A percentile compares a stretch with the other conserved stretches of the same genome.
Conservation (phyloP, 2,113 vertebrate genomes). For the Aplodontia rufa region DNA sequence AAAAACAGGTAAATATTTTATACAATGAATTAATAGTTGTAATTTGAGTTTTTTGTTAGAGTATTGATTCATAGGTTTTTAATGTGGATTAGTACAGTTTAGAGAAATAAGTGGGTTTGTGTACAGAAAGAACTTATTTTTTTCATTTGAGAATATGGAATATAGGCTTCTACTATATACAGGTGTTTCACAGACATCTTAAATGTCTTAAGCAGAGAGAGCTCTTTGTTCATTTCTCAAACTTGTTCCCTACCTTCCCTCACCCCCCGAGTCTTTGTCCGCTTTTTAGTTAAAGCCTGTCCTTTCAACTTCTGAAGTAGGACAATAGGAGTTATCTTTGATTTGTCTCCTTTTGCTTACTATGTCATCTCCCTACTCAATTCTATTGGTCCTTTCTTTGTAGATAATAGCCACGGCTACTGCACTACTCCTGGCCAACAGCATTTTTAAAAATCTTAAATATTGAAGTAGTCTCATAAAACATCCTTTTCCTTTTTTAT, state of each 20-base stretch:
- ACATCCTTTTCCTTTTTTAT: neutral
- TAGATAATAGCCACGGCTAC: neutral
- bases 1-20: neutral
- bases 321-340: neutral
- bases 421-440: neutral
- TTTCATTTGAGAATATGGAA: neutral
- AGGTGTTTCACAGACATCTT: neutral
- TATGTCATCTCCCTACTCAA: neutral
- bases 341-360: neutral
- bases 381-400: neutral
- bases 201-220: neutral
- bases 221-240: neutral
- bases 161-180: neutral
- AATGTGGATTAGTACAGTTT: neutral
- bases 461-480: conserved; percentile 23
- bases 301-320: neutral
- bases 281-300: neutral
- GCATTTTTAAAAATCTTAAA: neutral
- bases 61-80: neutral
- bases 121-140: neutral
- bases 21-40: neutral
- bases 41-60: conserved; percentile 4
- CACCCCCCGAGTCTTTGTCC: neutral
- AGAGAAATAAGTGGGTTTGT: neutral
- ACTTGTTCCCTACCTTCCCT: neutral